Base-by-base conservation (phyloP, 2,797 vertebrate genomes). In the Carcharodon carcharias region DNA sequence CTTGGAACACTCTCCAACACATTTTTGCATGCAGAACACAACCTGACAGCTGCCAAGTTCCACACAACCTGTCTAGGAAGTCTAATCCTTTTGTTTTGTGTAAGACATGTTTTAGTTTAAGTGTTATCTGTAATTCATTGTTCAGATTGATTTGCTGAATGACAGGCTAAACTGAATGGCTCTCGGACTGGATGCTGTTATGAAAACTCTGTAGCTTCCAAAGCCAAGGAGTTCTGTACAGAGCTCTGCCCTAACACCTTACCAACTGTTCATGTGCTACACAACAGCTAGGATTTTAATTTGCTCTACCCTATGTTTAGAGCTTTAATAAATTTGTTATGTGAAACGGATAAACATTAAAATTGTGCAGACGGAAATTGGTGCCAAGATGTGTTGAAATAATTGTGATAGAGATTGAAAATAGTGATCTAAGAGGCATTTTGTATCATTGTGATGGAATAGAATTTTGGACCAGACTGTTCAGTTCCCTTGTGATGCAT, bases 321-420 rank as follows among this genome's bases (percentile, higher is more conserved):
- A 14, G 3, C 3, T 0, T 35, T 3, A 4, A n/a, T n/a, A 77
- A 35, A 11, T 12, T 77, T 35, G 11, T 12, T 2, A 35, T 2
- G 28, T 73, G 71, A 35, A 73, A 73, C 1, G 1, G 71, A 31
- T 35, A 2, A 35, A 8, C 8, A 35, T 3, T 73, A 35, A 35
- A 35, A 77, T n/a, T n/a, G 73, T n/a, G 35, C 8, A 35, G 31
- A n/a, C 11, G 14, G 31, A 77, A 77, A 77, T 77, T 77, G 73
- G 73, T n/a, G 28, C 73, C 14, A 35, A 35, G 73, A 77, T 14
- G 73, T n/a, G 73, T 9, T 35, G 2, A 77, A 77, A 77, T 35
- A n/a, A n/a, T n/a, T 0, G 35, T 1, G 35, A 9, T 12, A n/a
- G 35, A n/a, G 73, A 3, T n/a, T n/a, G 35, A 35, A n/a, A 4